These are phyloP conservation scores for Staurois parvus DNA, from an alignment of 2,797 vertebrate genomes.

Conservation along the genomic window DNA sequence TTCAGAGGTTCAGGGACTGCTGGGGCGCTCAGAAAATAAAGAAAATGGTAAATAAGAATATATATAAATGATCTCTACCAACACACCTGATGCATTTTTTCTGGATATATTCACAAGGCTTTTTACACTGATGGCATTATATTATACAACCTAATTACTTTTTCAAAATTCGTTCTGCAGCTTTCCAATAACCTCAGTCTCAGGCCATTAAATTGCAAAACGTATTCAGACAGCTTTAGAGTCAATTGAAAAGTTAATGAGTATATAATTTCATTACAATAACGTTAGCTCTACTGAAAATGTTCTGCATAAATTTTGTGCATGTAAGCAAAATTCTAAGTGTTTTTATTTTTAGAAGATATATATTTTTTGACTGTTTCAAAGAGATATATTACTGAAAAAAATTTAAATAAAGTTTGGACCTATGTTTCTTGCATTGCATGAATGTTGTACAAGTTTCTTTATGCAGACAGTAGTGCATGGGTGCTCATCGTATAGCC, in stretches of 20 bases:
- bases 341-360: slow-evolving; percentile 3
- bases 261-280: background rate
- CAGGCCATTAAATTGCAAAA: background rate
- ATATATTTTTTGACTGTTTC: background rate
- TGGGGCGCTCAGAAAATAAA: too few species aligned
- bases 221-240: background rate
- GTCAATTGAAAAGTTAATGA: background rate
- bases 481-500: too few species aligned
- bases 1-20: background rate
- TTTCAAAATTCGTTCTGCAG: background rate
- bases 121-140: background rate
- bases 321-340: background rate
- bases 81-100: too few species aligned
- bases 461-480: too few species aligned
- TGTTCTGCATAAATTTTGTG: background rate
- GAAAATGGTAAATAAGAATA: too few species aligned
- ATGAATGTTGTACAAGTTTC: background rate
- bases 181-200: too few species aligned
- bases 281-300: background rate
- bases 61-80: too few species aligned
- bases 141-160: too few species aligned
- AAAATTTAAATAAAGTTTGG: background rate
- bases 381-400: background rate
- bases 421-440: background rate
- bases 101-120: background rate